Conservation (phyloP, 2,888 invertebrate species). For the Ecliptopera silaceata region DNA sequence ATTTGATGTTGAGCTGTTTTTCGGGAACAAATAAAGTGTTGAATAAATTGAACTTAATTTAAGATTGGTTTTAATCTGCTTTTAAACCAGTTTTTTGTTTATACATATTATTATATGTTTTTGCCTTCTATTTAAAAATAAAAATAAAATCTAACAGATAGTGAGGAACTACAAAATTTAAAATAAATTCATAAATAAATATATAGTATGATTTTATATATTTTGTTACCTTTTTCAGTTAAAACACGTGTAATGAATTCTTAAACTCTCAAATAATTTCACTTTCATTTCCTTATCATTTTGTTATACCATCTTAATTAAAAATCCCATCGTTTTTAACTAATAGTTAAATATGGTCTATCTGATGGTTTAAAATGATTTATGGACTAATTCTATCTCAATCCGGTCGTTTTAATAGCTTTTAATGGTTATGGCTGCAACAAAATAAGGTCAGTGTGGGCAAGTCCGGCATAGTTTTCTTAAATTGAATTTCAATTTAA, state of each 20-base stretch:
- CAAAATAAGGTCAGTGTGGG: too few species aligned
- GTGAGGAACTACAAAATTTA: too few species aligned
- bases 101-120: too few species aligned
- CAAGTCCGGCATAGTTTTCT: too few species aligned
- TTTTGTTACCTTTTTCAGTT: too few species aligned
- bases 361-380: conserved; percentile 31
- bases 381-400: conserved; percentile 10
- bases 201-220: too few species aligned
- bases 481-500: conserved; percentile 33
- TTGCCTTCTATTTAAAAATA: too few species aligned
- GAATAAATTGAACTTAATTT: neutral
- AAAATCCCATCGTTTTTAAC: conserved; percentile 16
- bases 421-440: conserved; percentile 24
- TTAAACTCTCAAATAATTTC: conserved; percentile 18
- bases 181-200: too few species aligned
- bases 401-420: conserved; percentile 13
- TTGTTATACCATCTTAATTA: conserved; percentile 23
- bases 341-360: conserved; percentile 12
- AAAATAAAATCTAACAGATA: too few species aligned
- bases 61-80: too few species aligned
- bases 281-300: conserved; percentile 32
- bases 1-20: conserved; percentile 9
- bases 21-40: neutral
- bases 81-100: too few species aligned
- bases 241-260: conserved; percentile 2